Evolutionary conservation across 1,140 invertebrate species (phyloP).

Genomic region (Pissodes strobi): DNA sequence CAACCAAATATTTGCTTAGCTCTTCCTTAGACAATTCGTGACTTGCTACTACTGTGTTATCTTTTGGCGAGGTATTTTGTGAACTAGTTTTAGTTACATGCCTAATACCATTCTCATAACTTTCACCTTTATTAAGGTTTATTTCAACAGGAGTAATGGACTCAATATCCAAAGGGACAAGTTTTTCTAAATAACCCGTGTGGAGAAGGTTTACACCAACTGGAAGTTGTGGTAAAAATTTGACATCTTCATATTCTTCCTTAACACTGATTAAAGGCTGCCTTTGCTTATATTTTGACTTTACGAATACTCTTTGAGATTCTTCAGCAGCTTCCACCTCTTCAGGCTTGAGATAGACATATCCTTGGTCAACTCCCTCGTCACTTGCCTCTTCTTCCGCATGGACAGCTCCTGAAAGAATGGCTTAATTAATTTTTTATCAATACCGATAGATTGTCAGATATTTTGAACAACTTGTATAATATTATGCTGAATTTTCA

Average conservation of each 20-base stretch:
- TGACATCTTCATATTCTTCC: slow-evolving; percentile 33
- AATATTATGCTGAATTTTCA: no score
- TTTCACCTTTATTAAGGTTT: slow-evolving; percentile 28
- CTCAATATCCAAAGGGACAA: slow-evolving; percentile 44
- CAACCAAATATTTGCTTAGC: slow-evolving; percentile 37
- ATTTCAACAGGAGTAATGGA: slow-evolving; percentile 44
- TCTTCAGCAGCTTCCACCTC: slow-evolving; percentile 26
- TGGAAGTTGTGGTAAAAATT: slow-evolving; percentile 26
- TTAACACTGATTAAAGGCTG: slow-evolving; percentile 22
- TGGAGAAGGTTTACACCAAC: slow-evolving; percentile 43
- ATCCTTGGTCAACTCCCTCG: slow-evolving; percentile 17
- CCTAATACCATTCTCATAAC: not conserved
- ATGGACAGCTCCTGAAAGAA: not conserved
- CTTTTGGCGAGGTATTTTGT: slow-evolving; percentile 19
- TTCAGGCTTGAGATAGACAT: slow-evolving; percentile 29
- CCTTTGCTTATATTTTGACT: slow-evolving; percentile 13
- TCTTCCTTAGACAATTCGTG: slow-evolving; percentile 38
- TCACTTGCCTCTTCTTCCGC: not conserved
- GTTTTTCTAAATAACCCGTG: slow-evolving; percentile 24
- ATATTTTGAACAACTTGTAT: no score
- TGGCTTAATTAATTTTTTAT: no score
- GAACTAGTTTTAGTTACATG: no score
- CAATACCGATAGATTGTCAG: no score
- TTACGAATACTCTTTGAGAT: slow-evolving; percentile 21
- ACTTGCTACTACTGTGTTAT: slow-evolving; percentile 26